A percentile compares a stretch with the other conserved stretches of the same genome.
These are phyloP conservation scores for Hylaeus anthracinus DNA, from an alignment of 1,140 invertebrate species.

Conservation along the genomic window DNA sequence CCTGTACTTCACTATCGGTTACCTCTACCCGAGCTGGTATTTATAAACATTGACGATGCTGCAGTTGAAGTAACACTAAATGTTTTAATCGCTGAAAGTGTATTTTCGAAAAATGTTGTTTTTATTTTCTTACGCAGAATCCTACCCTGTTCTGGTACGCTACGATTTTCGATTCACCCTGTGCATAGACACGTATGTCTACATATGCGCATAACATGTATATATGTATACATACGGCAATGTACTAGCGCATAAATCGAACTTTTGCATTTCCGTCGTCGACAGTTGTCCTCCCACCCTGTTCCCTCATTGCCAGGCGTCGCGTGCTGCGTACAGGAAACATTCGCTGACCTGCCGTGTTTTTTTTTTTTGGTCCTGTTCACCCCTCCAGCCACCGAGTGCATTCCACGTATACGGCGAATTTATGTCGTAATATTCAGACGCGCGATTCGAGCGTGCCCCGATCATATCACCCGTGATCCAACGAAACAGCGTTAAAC, in stretches of 20 bases:
- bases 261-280: constrained; percentile 78
- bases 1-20: too few species aligned
- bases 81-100: too few species aligned
- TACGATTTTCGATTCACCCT: too few species aligned
- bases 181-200: not conserved
- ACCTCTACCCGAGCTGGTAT: too few species aligned
- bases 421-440: constrained; percentile 58
- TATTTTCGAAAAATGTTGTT: too few species aligned
- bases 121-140: too few species aligned
- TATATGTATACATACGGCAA: constrained; percentile 18
- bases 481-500: constrained; percentile 32
- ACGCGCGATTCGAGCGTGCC: constrained; percentile 41
- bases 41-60: too few species aligned
- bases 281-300: constrained; percentile 54
- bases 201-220: not conserved
- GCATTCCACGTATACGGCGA: constrained; percentile 23
- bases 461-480: constrained; percentile 31
- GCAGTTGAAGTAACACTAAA: too few species aligned
- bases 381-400: not conserved
- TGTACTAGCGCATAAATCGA: constrained; percentile 76
- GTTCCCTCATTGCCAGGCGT: constrained; percentile 51
- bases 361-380: constrained; percentile 7
- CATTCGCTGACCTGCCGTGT: constrained; percentile 51
- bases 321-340: constrained; percentile 59
- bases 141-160: too few species aligned